Percentiles rank a stretch among this genome's conserved stretches.
Conservation (phyloP, 1,140 invertebrate species). For the Pogonomyrmex californicus region DNA sequence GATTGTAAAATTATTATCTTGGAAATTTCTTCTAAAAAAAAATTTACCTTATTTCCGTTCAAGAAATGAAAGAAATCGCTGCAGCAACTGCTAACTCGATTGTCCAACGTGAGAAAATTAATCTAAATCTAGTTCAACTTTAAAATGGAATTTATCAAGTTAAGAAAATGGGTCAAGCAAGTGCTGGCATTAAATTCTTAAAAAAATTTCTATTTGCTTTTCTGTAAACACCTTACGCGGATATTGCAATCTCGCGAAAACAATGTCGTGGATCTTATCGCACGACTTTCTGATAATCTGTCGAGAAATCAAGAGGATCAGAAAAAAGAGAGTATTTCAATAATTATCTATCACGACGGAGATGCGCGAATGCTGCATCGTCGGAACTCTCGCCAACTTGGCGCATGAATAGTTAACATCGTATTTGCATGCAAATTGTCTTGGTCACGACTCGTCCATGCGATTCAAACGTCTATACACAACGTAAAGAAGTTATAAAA, state of each 20-base stretch:
- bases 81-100: neutral
- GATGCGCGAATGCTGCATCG: neutral
- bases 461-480: neutral
- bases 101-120: neutral
- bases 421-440: conserved; percentile 52
- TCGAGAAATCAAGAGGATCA: neutral
- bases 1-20: neutral
- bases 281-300: neutral
- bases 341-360: neutral
- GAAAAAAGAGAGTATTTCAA: conserved; percentile 1
- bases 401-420: conserved; percentile 15
- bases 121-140: neutral
- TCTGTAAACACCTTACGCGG: neutral
- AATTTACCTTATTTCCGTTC: neutral
- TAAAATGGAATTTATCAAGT: neutral
- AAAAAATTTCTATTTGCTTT: neutral
- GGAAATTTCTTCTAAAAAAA: neutral
- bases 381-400: conserved; percentile 5
- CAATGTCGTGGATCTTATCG: neutral
- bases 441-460: neutral
- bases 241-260: neutral
- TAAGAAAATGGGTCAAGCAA: neutral
- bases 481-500: neutral
- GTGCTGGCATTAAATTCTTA: neutral
- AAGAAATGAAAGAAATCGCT: neutral